Conservation (phyloP, 2,113 vertebrate genomes). For the Gopherus evgoodei region DNA sequence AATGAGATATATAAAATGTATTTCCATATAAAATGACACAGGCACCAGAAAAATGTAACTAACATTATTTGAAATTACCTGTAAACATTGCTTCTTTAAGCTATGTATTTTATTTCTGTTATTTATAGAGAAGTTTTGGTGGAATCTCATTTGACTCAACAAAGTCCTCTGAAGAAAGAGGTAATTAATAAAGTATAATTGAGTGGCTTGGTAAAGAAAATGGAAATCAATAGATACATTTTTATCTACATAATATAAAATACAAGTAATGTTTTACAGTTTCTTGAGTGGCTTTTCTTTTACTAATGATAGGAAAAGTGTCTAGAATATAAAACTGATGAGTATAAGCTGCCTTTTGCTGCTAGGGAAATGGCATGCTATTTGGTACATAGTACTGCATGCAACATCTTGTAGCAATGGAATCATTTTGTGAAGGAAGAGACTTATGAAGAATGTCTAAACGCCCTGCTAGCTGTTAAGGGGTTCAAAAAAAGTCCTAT, state of each 20-base stretch:
- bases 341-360: not conserved
- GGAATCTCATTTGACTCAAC: slow-evolving; percentile 28
- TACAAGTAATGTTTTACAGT: not conserved
- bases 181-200: slow-evolving; percentile 42
- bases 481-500: not conserved
- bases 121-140: slow-evolving; percentile 54
- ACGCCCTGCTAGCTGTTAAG: not conserved
- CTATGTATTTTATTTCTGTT: slow-evolving; percentile 3
- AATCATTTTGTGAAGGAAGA: not conserved
- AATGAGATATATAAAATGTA: rapidly evolving
- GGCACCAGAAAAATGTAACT: not conserved
- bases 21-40: not conserved
- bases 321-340: not conserved
- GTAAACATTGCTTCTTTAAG: not conserved
- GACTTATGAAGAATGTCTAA: not conserved
- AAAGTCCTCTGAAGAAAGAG: slow-evolving; percentile 54
- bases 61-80: not conserved
- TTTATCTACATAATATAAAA: not conserved
- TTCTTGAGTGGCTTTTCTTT: not conserved
- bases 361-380: not conserved
- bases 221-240: not conserved
- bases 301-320: not conserved
- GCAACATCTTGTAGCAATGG: not conserved
- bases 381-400: rapidly evolving
- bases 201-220: not conserved